Evolutionary conservation across 2,888 invertebrate species (phyloP).

Genomic region (Melanostoma mellinum): DNA sequence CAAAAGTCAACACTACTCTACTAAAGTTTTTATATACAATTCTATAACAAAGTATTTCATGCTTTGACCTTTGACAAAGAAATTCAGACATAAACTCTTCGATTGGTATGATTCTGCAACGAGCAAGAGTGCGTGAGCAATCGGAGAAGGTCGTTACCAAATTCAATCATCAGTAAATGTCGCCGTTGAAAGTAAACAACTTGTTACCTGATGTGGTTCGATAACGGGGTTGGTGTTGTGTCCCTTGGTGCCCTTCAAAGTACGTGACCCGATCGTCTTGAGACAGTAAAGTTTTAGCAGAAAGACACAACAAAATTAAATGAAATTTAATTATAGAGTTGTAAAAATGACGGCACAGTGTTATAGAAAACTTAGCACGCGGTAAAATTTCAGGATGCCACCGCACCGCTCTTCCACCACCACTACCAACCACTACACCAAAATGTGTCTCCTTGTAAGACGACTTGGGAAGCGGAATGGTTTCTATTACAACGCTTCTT

Average conservation of each 20-base stretch:
- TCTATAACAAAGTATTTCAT: no score
- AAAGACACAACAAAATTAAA: conserved; percentile 55
- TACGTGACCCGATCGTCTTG: conserved; percentile 50
- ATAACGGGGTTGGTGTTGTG: neutral
- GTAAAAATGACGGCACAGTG: conserved; percentile 45
- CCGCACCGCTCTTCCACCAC: neutral
- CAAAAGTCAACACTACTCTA: no score
- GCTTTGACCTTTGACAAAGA: no score
- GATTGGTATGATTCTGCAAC: no score
- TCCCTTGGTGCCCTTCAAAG: conserved; percentile 6
- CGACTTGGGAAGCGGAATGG: conserved; percentile 30
- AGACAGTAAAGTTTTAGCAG: conserved; percentile 25
- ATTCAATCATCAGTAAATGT: conserved; percentile 58
- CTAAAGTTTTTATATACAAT: no score
- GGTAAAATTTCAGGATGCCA: conserved; percentile 15
- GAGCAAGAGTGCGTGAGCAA: neutral
- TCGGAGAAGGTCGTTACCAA: conserved; percentile 28
- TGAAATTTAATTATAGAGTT: conserved; percentile 66
- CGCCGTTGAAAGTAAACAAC: conserved; percentile 56
- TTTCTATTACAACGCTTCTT: conserved; percentile 50
- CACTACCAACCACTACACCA: conserved; percentile 17
- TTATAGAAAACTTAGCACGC: conserved; percentile 16
- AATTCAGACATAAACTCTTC: no score
- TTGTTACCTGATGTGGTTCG: conserved; percentile 37
- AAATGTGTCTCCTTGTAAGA: conserved; percentile 39